These are phyloP conservation scores for Parotocinclus haroldoi DNA, from an alignment of 2,797 vertebrate species.

Conservation along the genomic window DNA sequence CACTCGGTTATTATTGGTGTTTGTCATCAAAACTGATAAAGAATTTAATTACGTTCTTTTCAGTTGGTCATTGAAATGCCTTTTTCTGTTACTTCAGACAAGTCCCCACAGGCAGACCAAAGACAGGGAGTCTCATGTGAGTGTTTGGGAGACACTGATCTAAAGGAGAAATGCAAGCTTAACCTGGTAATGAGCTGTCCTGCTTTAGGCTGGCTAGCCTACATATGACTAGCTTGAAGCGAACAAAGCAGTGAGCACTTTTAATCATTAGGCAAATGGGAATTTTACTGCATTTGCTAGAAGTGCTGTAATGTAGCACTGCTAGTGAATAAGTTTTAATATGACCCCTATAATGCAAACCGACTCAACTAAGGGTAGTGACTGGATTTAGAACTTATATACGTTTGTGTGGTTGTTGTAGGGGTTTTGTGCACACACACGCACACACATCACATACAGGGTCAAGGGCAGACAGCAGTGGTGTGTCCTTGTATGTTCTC, in stretches of 20 bases:
- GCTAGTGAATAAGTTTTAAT: conserved; percentile 32
- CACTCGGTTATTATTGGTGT: conserved; percentile 51
- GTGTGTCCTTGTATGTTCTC: conserved; percentile 73
- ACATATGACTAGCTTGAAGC: not conserved
- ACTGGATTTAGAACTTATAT: conserved; percentile 54
- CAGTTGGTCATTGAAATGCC: conserved; percentile 47
- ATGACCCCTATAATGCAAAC: conserved; percentile 51
- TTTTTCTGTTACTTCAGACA: conserved; percentile 47
- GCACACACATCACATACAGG: conserved; percentile 31
- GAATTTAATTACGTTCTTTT: conserved; percentile 51
- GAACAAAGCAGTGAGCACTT: not conserved
- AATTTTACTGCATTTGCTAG: conserved; percentile 59
- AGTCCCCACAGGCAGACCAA: conserved; percentile 27
- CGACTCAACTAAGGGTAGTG: conserved; percentile 64
- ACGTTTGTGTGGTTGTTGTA: conserved; percentile 16
- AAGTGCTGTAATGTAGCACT: conserved; percentile 4
- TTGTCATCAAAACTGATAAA: conserved; percentile 49
- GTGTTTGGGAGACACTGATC: not conserved
- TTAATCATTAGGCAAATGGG: conserved; percentile 53
- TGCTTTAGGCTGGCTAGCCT: conserved; percentile 2
- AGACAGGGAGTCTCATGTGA: conserved; percentile 27
- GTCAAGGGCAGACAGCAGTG: conserved; percentile 67
- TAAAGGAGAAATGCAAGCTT: conserved; percentile 11
- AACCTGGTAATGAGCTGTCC: conserved; percentile 14
- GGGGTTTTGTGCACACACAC: conserved; percentile 35